Evolutionary conservation across 2,113 vertebrate genomes (phyloP), one percentile per base, ranked within the genome.

Genomic region (Lichenostomus cassidix): DNA sequence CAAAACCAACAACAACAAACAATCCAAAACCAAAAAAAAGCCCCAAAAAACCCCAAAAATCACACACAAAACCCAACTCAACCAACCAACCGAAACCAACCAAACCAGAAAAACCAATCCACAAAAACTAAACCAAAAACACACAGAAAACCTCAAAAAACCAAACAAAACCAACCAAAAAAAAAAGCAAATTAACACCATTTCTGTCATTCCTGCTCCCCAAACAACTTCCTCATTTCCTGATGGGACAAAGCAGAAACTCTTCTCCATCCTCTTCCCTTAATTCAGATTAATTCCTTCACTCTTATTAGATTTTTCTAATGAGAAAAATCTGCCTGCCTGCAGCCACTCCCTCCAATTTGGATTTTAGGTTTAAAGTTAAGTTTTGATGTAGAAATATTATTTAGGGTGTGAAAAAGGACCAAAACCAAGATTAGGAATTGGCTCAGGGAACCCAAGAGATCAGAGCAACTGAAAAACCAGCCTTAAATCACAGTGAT

Each of bases 131-230:
- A 44, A 56, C 41, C 15, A 7, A 62, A 49, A 39, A 7, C 58
- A 62, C 35, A 21, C 5, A 14, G 16, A 29, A 47, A 8, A 1
- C 15, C 2, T 35, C 10, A 35, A 52, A 23, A 44, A 37, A 8
- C 37, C 10, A 44, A 44, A 23, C 31, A 17, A 13, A 58, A 44
- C 2, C 19, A 75, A 74, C 12, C 31, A 11, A 56, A n/a, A 49
- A n/a, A 35, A 33, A 16, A 2, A 1, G 0, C 23, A 29, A 7
- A 6, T 9, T 33, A 37, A 37, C 13, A 0, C 20, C 1, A 16
- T 6, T 6, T 20, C 58, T 73, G 46, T 27, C 58, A 12, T 47
- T 89, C 46, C 55, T 64, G 9, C 12, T n/a, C n/a, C 13, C 15
- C 31, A 24, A 75, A 10, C 15, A n/a, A 25, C 2, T 0, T 41